Evolutionary conservation across 1,140 invertebrate species (phyloP).

Genomic region (Nephila pilipes): DNA sequence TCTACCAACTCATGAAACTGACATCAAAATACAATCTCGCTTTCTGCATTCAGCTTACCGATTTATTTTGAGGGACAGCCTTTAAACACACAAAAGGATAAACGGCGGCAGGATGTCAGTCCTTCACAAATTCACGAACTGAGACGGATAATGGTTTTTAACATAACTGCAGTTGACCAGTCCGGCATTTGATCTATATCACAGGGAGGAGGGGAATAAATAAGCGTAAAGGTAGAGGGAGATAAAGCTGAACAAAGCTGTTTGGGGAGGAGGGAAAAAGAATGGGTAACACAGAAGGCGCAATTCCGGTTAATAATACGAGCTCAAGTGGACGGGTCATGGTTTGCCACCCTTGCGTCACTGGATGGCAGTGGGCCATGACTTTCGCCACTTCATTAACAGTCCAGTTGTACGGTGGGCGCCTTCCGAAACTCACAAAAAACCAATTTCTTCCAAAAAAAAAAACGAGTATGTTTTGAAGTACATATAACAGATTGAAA

Average conservation of each 20-base stretch:
- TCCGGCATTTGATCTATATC: background rate
- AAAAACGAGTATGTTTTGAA: too few relatives aligned
- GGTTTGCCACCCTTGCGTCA: slow-evolving; percentile 56
- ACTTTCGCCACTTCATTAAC: slow-evolving; percentile 72
- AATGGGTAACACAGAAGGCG: slow-evolving; percentile 75
- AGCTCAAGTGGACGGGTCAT: slow-evolving; percentile 37
- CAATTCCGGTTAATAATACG: slow-evolving; percentile 76
- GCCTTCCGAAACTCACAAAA: background rate
- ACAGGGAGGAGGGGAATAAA: background rate
- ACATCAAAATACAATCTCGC: background rate
- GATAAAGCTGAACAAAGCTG: slow-evolving; percentile 70
- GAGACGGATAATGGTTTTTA: slow-evolving; percentile 11
- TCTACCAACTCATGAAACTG: background rate
- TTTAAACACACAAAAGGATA: slow-evolving; percentile 5
- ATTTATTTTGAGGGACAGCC: background rate
- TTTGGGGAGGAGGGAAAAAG: slow-evolving; percentile 34
- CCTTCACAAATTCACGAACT: background rate
- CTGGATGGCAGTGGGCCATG: slow-evolving; percentile 44
- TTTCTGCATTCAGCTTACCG: background rate
- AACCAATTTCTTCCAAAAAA: too few relatives aligned
- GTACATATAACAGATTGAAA: too few relatives aligned
- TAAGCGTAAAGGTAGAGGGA: slow-evolving; percentile 17
- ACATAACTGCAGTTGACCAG: slow-evolving; percentile 1
- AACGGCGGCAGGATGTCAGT: background rate
- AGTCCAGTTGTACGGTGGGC: background rate